Evolutionary conservation across 2,888 invertebrate species (phyloP), one percentile per base, ranked within the genome.

Genomic region (Drosophila fungiperda): DNA sequence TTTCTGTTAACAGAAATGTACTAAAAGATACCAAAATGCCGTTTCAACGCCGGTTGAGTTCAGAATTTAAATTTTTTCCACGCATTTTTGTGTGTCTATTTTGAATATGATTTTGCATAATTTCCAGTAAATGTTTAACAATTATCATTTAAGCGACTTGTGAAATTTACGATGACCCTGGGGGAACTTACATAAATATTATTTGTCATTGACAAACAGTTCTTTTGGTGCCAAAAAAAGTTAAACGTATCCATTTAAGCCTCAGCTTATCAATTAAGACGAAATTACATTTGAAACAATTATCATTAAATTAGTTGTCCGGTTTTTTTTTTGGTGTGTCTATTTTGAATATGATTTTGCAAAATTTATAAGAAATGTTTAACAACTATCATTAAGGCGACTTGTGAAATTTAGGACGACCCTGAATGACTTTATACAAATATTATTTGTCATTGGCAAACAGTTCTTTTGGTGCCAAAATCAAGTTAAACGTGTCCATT

Each of bases 371-470:
- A 40, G 17, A 33, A 11, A 48, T 29, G 32, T 42, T 20, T 42
- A 55, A 20, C 33, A 64, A 68, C 35, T 50, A 64, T 48, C 54
- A 35, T 17, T 40, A 6, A 12, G 17, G 3, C 20, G 4, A 63
- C 40, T 36, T 71, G 63, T 53, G 63, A 57, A 40, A 72, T 35
- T 38, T 38, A 45, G 29, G 42, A 8, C 1, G 38, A 55, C 72
- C 59, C 49, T 65, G 42, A 6, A 8, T 17, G 29, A 40, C 42
- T 55, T 50, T 50, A 48, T 26, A 32, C 23, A 55, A 35, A 35
- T 48, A 54, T 72, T 72, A 26, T 54, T 70, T 72, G 38, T 32
- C n/a, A 8, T 42, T 40, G 15, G n/a, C 49, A 73, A 65, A 55
- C 65, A 71, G n/a, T 52, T 62, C 42, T 68, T 55, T 58, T 23